Evolutionary conservation across 2,888 invertebrate species (phyloP).

Genomic region (Ochropleura plecta): DNA sequence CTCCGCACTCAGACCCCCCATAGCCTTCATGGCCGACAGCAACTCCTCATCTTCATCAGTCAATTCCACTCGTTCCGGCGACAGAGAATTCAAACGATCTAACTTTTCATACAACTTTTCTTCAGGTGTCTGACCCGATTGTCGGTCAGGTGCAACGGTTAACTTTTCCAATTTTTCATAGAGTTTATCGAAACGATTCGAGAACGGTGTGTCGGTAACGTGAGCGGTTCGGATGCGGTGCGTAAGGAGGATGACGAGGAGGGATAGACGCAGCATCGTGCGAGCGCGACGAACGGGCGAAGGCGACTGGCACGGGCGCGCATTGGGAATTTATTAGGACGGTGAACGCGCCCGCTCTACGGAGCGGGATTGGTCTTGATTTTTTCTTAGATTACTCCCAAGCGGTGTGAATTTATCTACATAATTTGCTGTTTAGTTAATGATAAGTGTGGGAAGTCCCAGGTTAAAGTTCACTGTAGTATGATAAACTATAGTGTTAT

Average conservation of each 20-base stretch:
- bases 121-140: conserved; percentile 64
- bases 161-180: conserved; percentile 83
- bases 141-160: conserved; percentile 68
- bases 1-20: conserved; percentile 79
- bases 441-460: conserved; percentile 20
- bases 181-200: conserved; percentile 78
- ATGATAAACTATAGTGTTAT: conserved; percentile 22
- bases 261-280: conserved; percentile 80
- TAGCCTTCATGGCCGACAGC: conserved; percentile 80
- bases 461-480: conserved; percentile 31
- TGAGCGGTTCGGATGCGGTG: conserved; percentile 78
- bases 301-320: conserved; percentile 74
- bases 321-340: conserved; percentile 43
- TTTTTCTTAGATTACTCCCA: conserved; percentile 36
- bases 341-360: conserved; percentile 56
- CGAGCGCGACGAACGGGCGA: conserved; percentile 75
- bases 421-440: conserved; percentile 13
- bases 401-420: conserved; percentile 25
- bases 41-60: conserved; percentile 84
- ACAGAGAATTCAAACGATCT: conserved; percentile 79
- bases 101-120: conserved; percentile 80
- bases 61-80: conserved; percentile 72
- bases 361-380: conserved; percentile 39
- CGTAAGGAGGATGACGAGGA: conserved; percentile 76
- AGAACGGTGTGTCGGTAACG: conserved; percentile 80